Evolutionary conservation across 2,113 vertebrate species (phyloP).

Genomic region (Alaudala cheleensis): DNA sequence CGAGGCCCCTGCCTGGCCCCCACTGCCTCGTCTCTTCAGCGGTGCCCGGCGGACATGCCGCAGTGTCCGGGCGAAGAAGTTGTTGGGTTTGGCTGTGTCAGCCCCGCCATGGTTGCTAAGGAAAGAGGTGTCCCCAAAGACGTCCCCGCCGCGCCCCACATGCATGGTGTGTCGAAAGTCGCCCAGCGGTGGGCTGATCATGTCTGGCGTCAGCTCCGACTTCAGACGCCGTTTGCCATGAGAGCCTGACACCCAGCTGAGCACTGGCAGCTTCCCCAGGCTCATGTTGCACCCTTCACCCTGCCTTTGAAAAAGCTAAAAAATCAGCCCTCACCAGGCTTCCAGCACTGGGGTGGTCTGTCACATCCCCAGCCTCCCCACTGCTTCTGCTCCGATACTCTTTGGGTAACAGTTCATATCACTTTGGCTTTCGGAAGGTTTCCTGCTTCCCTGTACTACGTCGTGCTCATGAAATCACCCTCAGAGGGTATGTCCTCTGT

Average conservation of each 20-base stretch:
- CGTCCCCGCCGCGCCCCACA: conserved; percentile 89
- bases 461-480: not conserved
- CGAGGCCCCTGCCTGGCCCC: conserved; percentile 67
- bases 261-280: conserved; percentile 86
- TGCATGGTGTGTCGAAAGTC: conserved; percentile 98
- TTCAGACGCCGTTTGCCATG: conserved; percentile 85
- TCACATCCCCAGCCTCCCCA: conserved; percentile 30
- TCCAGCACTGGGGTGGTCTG: not conserved
- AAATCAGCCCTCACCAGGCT: not conserved
- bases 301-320: not conserved
- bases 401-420: not conserved
- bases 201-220: conserved; percentile 87
- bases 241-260: conserved; percentile 86
- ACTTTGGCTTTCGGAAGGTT: not conserved
- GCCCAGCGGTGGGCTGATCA: conserved; percentile 92
- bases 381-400: not conserved
- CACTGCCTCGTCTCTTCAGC: conserved; percentile 48
- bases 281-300: conserved; percentile 77
- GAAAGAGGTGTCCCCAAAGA: conserved; percentile 97
- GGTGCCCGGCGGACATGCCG: conserved; percentile 80
- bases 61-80: conserved; percentile 86
- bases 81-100: conserved; percentile 69
- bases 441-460: not conserved
- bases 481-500: not conserved
- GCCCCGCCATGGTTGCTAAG: conserved; percentile 87